Evolutionary conservation across 2,888 invertebrate genomes (phyloP).

Genomic region (Carabus problematicus): DNA sequence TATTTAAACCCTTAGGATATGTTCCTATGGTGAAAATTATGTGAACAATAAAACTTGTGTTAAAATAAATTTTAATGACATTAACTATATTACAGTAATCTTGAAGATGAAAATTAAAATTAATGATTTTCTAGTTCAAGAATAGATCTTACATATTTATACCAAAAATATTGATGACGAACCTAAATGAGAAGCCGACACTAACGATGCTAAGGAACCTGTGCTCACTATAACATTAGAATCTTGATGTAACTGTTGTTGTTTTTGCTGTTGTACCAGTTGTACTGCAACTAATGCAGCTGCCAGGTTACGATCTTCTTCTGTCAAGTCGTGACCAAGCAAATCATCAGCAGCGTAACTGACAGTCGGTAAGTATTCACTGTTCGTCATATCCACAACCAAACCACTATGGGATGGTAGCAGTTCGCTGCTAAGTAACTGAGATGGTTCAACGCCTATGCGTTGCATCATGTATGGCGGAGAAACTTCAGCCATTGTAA

Average conservation of each 20-base stretch:
- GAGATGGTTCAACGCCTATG: slow-evolving; percentile 55
- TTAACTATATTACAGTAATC: no score
- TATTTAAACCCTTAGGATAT: no score
- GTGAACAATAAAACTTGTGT: no score
- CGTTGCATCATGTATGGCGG: slow-evolving; percentile 58
- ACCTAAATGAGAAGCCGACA: slow-evolving; percentile 43
- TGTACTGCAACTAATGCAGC: slow-evolving; percentile 70
- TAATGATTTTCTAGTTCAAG: no score
- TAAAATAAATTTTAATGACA: no score
- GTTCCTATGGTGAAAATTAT: no score
- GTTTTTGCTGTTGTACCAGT: slow-evolving; percentile 67
- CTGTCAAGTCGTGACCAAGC: slow-evolving; percentile 60
- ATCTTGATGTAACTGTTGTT: slow-evolving; percentile 60
- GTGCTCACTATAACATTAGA: slow-evolving; percentile 49
- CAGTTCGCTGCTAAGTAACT: slow-evolving; percentile 56
- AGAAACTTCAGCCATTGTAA: slow-evolving; percentile 54
- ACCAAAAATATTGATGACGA: not conserved
- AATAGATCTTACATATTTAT: no score
- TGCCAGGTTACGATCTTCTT: slow-evolving; percentile 68
- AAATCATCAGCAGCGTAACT: slow-evolving; percentile 58
- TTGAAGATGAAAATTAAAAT: no score
- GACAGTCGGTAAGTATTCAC: slow-evolving; percentile 57
- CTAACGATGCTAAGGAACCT: slow-evolving; percentile 47
- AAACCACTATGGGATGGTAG: slow-evolving; percentile 57
- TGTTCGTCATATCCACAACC: slow-evolving; percentile 57